A percentile compares a stretch with the other conserved stretches of the same genome.
Conservation (phyloP, 1,140 invertebrate species). For the Coelopa frigida region DNA sequence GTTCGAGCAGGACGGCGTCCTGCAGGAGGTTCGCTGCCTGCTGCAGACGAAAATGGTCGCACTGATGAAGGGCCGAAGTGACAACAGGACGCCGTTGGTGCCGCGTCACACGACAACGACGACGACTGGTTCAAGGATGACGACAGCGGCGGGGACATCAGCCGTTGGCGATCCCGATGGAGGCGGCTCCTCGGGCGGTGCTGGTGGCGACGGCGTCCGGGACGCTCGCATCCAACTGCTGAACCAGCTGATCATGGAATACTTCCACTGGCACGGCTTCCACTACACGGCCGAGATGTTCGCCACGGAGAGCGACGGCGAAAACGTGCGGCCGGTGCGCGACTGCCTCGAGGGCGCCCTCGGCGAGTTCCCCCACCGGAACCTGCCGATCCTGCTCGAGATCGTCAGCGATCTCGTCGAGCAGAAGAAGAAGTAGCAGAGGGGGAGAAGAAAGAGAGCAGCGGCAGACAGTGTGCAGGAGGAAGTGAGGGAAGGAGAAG, state of each 20-base stretch:
- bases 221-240: conserved; percentile 5
- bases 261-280: conserved; percentile 17
- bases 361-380: conserved; percentile 7
- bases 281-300: conserved; percentile 18
- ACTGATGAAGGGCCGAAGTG: conserved; percentile 13
- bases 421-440: too few relatives aligned
- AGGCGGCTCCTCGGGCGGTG: too few relatives aligned
- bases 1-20: conserved; percentile 12
- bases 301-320: conserved; percentile 7
- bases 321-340: conserved; percentile 7
- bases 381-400: conserved; percentile 12
- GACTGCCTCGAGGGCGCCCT: conserved; percentile 3
- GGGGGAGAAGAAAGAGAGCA: too few relatives aligned
- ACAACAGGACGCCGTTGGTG: not conserved
- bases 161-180: not conserved
- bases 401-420: conserved; percentile 7
- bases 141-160: not conserved
- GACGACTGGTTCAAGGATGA: not conserved
- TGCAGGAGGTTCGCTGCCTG: conserved; percentile 12
- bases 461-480: too few relatives aligned
- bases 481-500: too few relatives aligned
- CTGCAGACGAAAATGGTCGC: conserved; percentile 13
- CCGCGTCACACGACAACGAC: not conserved
- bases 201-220: too few relatives aligned
- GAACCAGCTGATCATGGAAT: conserved; percentile 17